Evolutionary conservation across 2,113 vertebrate species (phyloP), one percentile per base, ranked within the genome.

Genomic region (Sardina pilchardus): DNA sequence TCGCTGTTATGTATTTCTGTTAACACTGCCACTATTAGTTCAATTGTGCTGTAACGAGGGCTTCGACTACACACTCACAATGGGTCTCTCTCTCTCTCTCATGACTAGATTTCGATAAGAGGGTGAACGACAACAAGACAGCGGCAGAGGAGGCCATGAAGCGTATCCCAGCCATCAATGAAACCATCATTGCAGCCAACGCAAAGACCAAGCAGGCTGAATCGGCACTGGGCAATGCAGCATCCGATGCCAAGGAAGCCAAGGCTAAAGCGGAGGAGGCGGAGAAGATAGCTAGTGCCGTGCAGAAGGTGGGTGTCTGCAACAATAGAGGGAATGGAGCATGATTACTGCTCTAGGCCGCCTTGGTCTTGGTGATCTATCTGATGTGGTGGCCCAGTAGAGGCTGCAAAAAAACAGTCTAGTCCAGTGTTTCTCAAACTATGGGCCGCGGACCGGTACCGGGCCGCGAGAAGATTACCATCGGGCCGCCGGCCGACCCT

Each of bases 121-220:
- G 98, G 0, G 98, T 99, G 81, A 99, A 99, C 0, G 98, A 99
- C 88, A 99, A 99, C 92, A 99, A 99, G 93, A 99, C 98, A 0
- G 98, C 98, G 0, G 98, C 98, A 0, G 97, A 99, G 89, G 97
- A 98, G 1, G 98, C 98, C 0, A 90, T 99, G 87, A 96, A 93
- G 89, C 97, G 94, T 88, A 97, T 99, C 84, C 98, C 98, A 0
- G 85, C 86, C 88, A 99, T 99, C 89, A 96, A 95, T 56, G 96
- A 92, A 86, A 99, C 96, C 21, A 98, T 99, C 8, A 90, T 90
- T 0, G 96, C 97, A 8, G 98, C 98, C 90, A 97, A 95, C 0
- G 96, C 97, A 48, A 99, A 99, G 94, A 99, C 98, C 0, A 92
- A 85, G 7, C 96, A 97, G 90, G 97, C 97, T 0, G 96, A 98